Evolutionary conservation across 2,888 invertebrate species (phyloP), one percentile per base, ranked within the genome.

Genomic region (Lithodes maja): DNA sequence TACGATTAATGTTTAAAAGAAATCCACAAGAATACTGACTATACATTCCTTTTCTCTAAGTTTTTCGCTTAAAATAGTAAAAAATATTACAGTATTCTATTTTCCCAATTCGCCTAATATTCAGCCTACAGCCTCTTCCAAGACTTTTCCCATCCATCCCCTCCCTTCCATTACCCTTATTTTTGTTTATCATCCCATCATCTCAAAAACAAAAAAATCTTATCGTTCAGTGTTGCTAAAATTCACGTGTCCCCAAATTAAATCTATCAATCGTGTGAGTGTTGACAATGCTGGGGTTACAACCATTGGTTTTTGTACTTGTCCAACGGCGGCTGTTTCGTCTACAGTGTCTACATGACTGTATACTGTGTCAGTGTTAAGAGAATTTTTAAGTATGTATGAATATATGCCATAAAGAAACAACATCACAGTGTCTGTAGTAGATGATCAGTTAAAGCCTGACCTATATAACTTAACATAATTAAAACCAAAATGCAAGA

Each of bases 141-240:
- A 33, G 33, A 33, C 33, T 33, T 33, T n/a, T 17, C 71, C 17
- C 5, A 17, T n/a, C 71, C 71, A n/a, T 71, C 71, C 12, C 71
- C 1, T 12, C 54, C 55, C 17, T 12, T 75, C 77, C 54, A 69
- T 52, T 1, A 83, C 15, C 55, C 53, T 5, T 53, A 53, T n/a
- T 55, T 50, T 17, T 52, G 68, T 68, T 54, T 75, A 49, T 77
- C 55, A 7, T 5, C 33, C 52, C 9, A 50, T 33, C 61, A 55
- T 3, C 49, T n/a, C 55, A 55, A 33, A 55, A 80, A 55, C 0
- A 33, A 55, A 80, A 55, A 2, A 55, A 17, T 61, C 80, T 55
- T 80, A 55, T 69, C 69, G 52, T 52, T 82, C 82, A 82, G 82
- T 82, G 82, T 82, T 69, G 2, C 68, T 15, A 54, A 82, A 82